A percentile compares a stretch with the other conserved stretches of the same genome.
phyloP scores from a whole-genome alignment of 1,140 invertebrate genomes.

The Aethina tumida region DNA sequence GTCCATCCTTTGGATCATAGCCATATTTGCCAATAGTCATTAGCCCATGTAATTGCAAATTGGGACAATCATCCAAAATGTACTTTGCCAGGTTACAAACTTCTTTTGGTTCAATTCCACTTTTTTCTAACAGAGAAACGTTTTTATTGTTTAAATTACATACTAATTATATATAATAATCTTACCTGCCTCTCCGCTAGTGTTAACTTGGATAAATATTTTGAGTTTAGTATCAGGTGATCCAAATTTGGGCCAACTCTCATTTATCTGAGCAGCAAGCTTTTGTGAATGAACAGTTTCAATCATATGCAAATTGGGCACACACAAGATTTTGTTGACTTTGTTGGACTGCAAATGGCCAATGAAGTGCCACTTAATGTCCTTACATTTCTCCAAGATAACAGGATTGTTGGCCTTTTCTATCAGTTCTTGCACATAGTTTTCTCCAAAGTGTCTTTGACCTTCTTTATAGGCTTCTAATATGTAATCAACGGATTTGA shows the following conservation, averaged over 20 bases:
- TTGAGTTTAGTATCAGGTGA: conserved; percentile 52
- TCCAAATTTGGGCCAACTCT: conserved; percentile 57
- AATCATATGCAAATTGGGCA: conserved; percentile 68
- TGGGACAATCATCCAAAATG: conserved; percentile 67
- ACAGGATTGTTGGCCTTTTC: conserved; percentile 66
- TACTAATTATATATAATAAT: conserved; percentile 9
- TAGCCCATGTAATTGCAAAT: conserved; percentile 74
- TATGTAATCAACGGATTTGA: conserved; percentile 71
- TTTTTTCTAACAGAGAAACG: conserved; percentile 60
- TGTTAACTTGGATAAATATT: conserved; percentile 93
- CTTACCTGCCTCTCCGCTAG: conserved; percentile 83
- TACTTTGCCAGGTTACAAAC: conserved; percentile 56
- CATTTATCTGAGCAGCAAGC: conserved; percentile 69
- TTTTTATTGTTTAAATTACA: conserved; percentile 11
- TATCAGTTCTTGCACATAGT: conserved; percentile 89
- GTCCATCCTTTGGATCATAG: conserved; percentile 63
- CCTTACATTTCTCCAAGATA: conserved; percentile 71
- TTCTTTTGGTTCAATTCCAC: conserved; percentile 61
- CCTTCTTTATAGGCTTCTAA: conserved; percentile 77
- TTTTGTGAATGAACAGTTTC: conserved; percentile 84
- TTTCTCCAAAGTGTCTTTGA: conserved; percentile 93
- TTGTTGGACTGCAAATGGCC: conserved; percentile 93
- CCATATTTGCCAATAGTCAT: conserved; percentile 96
- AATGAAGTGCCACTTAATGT: conserved; percentile 97
- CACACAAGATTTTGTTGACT: conserved; percentile 67